phyloP scores from a whole-genome alignment of 2,888 invertebrate species.

The Netelia virgata region DNA sequence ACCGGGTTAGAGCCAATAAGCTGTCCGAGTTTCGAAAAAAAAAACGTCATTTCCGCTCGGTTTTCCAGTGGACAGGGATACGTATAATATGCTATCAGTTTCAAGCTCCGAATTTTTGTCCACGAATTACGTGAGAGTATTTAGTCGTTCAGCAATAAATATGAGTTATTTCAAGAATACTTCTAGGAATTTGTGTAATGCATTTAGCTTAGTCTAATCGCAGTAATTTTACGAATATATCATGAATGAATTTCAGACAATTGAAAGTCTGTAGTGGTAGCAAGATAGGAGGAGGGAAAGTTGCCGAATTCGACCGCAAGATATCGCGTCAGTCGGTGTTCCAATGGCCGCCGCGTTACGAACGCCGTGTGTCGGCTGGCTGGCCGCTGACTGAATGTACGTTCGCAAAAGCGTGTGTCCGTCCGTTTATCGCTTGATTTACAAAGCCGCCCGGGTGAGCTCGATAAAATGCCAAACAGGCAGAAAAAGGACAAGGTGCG shows the following conservation, averaged over 20 bases:
- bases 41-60: background rate
- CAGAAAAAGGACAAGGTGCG: constrained; percentile 83
- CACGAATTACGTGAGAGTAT: constrained; percentile 2
- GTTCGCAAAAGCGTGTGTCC: constrained; percentile 70
- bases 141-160: constrained; percentile 23
- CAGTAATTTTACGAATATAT: background rate
- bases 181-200: background rate
- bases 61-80: background rate
- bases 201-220: constrained; percentile 18
- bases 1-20: background rate
- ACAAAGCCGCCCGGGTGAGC: constrained; percentile 60
- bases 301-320: constrained; percentile 26
- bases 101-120: background rate
- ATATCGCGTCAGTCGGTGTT: constrained; percentile 45
- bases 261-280: background rate
- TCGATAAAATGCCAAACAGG: constrained; percentile 80
- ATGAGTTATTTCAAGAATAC: constrained; percentile 6
- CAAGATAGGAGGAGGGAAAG: background rate
- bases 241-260: background rate
- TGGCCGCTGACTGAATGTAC: constrained; percentile 72
- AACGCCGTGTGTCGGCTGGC: constrained; percentile 73
- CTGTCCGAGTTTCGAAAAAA: background rate
- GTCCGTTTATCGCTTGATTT: constrained; percentile 70
- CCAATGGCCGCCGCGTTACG: constrained; percentile 76
- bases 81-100: background rate